A percentile compares a stretch with the other conserved stretches of the same genome.
Conservation (phyloP, 1,140 invertebrate species). For the Gonatopus flavifemur region DNA sequence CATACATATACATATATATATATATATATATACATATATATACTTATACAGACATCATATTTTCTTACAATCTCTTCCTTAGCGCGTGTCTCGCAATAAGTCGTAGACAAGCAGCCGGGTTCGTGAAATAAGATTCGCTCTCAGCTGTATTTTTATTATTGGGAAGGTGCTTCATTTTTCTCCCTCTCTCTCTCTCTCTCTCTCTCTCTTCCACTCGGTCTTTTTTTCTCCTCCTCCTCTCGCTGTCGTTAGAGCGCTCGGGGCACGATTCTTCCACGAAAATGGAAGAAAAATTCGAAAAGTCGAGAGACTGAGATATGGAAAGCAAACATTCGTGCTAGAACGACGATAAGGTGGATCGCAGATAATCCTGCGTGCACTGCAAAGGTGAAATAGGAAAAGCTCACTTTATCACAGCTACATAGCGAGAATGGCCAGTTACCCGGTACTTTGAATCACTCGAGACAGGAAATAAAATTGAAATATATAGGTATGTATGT, state of each 20-base stretch:
- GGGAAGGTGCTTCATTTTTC: no score
- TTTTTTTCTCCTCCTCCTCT: background rate
- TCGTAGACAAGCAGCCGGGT: background rate
- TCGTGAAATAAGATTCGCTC: conserved; percentile 21
- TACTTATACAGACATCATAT: no score
- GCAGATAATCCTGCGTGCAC: conserved; percentile 16
- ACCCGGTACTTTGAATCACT: no score
- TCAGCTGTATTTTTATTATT: conserved; percentile 23
- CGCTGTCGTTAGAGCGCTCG: background rate
- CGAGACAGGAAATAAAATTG: no score
- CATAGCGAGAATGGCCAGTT: conserved; percentile 4
- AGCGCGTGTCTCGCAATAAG: conserved; percentile 6
- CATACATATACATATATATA: no score
- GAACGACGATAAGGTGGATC: conserved; percentile 12
- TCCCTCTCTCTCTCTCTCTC: no score
- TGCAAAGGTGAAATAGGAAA: no score
- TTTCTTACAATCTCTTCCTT: conserved; percentile 10
- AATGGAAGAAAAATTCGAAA: conserved; percentile 25
- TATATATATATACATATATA: no score
- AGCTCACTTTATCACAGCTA: conserved; percentile 15
- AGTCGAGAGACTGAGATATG: conserved; percentile 12
- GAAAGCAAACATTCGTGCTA: conserved; percentile 21
- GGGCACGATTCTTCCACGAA: conserved; percentile 1
- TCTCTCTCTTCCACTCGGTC: background rate
- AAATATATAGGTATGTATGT: no score